Evolutionary conservation across 1,140 invertebrate species (phyloP), one percentile per base, ranked within the genome.

Genomic region (Aphaenogaster rudis): DNA sequence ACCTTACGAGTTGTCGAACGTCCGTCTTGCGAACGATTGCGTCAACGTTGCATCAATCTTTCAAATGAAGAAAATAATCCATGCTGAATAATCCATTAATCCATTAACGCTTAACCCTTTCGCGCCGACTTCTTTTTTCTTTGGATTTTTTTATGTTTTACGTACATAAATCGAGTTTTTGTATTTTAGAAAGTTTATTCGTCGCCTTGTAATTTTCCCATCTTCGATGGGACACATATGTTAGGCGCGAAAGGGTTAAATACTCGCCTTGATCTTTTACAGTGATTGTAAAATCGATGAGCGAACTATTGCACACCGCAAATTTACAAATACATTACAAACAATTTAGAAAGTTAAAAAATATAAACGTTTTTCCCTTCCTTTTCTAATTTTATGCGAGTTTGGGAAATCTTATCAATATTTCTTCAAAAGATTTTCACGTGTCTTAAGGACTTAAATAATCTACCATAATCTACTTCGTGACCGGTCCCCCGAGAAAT

Each of bases 401-500:
- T 28, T 39, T 42, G 15, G 45, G 5, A n/a, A 79, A 48, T 66
- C 28, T 79, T 67, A 36, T 36, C 3, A 21, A 52, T 80, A 42
- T 66, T 42, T 42, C n/a, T 81, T 52, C 17, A 28, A 39, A 33
- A 42, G 28, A 61, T 50, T 61, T 39, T 4, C 13, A 13, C 3
- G 5, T 45, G 39, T 57, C 21, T 71, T 9, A n/a, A 28, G 36
- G n/a, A 45, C 52, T 69, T 42, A 45, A 81, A 81, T 81, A 28
- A 81, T 59, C 17, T 50, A 81, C 21, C 7, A 3, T 28, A 28
- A 6, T 48, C 39, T 28, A 28, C 17, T 13, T 33, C 39, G 42
- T 52, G 63, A 54, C 63, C 39, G 13, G 59, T 54, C 63, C n/a
- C 36, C 52, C n/a, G 48, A 54, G 79, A 81, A 71, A 81, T 81